Evolutionary conservation across 2,888 invertebrate species (phyloP).

Genomic region (Drosophila bunnanda): DNA sequence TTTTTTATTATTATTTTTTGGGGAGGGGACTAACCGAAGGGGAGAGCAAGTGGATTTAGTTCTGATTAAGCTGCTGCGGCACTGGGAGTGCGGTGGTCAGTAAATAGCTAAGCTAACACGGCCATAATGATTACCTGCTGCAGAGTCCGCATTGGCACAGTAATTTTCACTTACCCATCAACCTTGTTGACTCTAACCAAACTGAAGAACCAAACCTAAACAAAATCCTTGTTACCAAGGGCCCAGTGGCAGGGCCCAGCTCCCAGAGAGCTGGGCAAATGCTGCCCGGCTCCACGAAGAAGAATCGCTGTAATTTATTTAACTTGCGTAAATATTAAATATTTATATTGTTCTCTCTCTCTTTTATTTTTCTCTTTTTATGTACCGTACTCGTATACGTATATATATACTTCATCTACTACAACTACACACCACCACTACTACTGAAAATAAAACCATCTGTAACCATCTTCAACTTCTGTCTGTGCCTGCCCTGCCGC

Average conservation of each 20-base stretch:
- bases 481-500: constrained; percentile 71
- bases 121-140: constrained; percentile 23
- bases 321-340: constrained; percentile 77
- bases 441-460: constrained; percentile 65
- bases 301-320: constrained; percentile 68
- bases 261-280: constrained; percentile 24
- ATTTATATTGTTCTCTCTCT: constrained; percentile 79
- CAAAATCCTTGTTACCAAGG: constrained; percentile 1
- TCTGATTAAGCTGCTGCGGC: constrained; percentile 18
- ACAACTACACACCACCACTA: constrained; percentile 77
- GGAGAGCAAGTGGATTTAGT: constrained; percentile 15
- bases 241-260: not conserved
- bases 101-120: constrained; percentile 21
- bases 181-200: constrained; percentile 29
- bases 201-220: constrained; percentile 15
- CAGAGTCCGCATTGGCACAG: constrained; percentile 16
- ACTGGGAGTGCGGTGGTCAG: no score
- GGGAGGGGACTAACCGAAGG: constrained; percentile 3
- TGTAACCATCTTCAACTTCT: constrained; percentile 75
- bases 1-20: constrained; percentile 12
- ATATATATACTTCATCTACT: constrained; percentile 73
- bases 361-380: constrained; percentile 75
- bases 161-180: constrained; percentile 26
- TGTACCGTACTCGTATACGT: constrained; percentile 75
- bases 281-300: constrained; percentile 13